Evolutionary conservation across 1,140 invertebrate genomes (phyloP).

Genomic region (Pararge aegeria): DNA sequence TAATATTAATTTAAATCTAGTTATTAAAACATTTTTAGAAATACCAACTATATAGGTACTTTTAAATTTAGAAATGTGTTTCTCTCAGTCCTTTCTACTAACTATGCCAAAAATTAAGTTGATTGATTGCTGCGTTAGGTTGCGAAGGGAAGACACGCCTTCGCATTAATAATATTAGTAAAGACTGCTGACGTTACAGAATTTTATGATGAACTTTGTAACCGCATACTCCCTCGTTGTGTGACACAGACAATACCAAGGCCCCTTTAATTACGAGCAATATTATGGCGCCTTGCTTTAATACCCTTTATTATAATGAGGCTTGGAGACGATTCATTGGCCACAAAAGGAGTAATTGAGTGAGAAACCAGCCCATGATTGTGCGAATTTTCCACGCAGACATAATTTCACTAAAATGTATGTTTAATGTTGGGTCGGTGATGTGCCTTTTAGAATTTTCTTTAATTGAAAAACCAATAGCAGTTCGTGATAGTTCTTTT

Average conservation of each 20-base stretch:
- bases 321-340: slow-evolving; percentile 48
- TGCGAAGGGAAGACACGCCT: too few species aligned
- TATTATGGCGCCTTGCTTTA: slow-evolving; percentile 55
- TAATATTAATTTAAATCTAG: too few species aligned
- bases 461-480: too few species aligned
- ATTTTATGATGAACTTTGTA: slow-evolving; percentile 5
- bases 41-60: too few species aligned
- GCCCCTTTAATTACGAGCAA: slow-evolving; percentile 61
- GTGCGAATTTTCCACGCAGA: slow-evolving; percentile 9
- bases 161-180: neutral
- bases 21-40: too few species aligned
- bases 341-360: slow-evolving; percentile 63
- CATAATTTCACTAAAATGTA: neutral
- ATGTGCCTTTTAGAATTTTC: too few species aligned
- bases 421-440: neutral
- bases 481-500: too few species aligned
- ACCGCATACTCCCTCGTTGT: neutral
- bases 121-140: too few species aligned
- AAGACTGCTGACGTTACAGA: slow-evolving; percentile 1
- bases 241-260: slow-evolving; percentile 54
- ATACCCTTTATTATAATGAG: slow-evolving; percentile 61
- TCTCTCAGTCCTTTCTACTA: too few species aligned
- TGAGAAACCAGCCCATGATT: slow-evolving; percentile 41
- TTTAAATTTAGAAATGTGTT: too few species aligned
- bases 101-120: too few species aligned